phyloP scores from a whole-genome alignment of 2,797 vertebrate genomes.

The Lagodon rhomboides region DNA sequence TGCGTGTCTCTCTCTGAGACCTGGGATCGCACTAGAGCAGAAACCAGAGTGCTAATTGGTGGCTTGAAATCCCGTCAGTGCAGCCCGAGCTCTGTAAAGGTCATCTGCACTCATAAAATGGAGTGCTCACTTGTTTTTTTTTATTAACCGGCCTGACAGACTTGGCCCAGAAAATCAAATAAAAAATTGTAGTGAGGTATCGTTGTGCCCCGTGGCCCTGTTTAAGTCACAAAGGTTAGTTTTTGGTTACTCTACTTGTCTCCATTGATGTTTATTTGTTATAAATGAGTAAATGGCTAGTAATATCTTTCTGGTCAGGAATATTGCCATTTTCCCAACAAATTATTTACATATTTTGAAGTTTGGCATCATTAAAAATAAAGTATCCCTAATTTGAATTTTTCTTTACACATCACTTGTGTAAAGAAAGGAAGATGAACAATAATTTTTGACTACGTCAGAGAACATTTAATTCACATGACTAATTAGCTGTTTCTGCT shows the following conservation, averaged over 20 bases:
- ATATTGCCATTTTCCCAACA: too few relatives aligned
- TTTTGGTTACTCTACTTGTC: slow-evolving; percentile 33
- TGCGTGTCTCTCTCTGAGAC: slow-evolving; percentile 45
- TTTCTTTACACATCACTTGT: too few relatives aligned
- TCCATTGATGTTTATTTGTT: slow-evolving; percentile 6
- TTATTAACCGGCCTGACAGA: slow-evolving; percentile 67
- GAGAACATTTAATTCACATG: too few relatives aligned
- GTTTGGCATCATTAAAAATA: too few relatives aligned
- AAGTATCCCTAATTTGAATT: too few relatives aligned
- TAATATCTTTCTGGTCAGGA: not conserved
- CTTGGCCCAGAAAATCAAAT: slow-evolving; percentile 69
- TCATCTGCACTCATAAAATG: slow-evolving; percentile 79
- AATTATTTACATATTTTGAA: too few relatives aligned
- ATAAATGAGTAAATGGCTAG: not conserved
- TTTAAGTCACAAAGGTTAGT: slow-evolving; percentile 39
- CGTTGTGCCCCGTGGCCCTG: slow-evolving; percentile 14
- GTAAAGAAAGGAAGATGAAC: too few relatives aligned
- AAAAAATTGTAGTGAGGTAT: slow-evolving; percentile 20
- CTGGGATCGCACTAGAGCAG: slow-evolving; percentile 58
- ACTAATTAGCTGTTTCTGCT: too few relatives aligned
- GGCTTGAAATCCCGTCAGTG: slow-evolving; percentile 78
- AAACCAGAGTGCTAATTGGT: slow-evolving; percentile 79
- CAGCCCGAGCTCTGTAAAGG: slow-evolving; percentile 76
- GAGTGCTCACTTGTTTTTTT: slow-evolving; percentile 73
- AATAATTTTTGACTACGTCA: too few relatives aligned